Percentiles rank a stretch among this genome's conserved stretches.
Conservation (phyloP, 2,113 vertebrate species). For the Hippocampus comes region DNA sequence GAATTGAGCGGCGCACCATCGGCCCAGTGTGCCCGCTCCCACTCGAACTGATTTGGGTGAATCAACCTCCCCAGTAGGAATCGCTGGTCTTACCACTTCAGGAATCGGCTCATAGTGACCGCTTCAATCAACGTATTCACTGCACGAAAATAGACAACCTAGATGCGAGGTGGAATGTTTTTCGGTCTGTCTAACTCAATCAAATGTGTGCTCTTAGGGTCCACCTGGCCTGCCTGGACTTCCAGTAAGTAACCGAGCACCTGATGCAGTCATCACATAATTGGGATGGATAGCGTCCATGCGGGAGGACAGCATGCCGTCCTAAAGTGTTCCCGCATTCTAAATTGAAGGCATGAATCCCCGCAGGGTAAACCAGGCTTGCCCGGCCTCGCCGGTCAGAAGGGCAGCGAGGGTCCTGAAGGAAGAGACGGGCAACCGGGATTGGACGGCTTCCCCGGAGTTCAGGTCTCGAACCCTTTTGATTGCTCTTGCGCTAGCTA, state of each 20-base stretch:
- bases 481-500: not conserved
- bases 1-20: too few species aligned
- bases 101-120: too few species aligned
- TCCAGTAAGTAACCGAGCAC: conserved; percentile 57
- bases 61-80: too few species aligned
- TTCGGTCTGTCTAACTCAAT: not conserved
- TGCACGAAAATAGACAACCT: too few species aligned
- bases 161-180: not conserved
- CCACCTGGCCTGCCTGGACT: conserved; percentile 70
- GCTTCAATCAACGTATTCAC: too few species aligned
- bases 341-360: not conserved
- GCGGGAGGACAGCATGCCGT: not conserved
- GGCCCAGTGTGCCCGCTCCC: too few species aligned
- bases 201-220: conserved; percentile 59
- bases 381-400: conserved; percentile 58
- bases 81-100: too few species aligned
- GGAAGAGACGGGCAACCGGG: conserved; percentile 83
- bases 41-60: too few species aligned
- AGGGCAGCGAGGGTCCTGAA: conserved; percentile 64
- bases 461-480: conserved; percentile 67
- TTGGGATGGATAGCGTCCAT: not conserved
- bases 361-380: conserved; percentile 67
- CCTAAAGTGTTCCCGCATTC: not conserved
- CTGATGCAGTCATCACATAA: not conserved
- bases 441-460: conserved; percentile 81